Evolutionary conservation across 2,797 vertebrate species (phyloP).

Genomic region (Chiroxiphia lanceolata): DNA sequence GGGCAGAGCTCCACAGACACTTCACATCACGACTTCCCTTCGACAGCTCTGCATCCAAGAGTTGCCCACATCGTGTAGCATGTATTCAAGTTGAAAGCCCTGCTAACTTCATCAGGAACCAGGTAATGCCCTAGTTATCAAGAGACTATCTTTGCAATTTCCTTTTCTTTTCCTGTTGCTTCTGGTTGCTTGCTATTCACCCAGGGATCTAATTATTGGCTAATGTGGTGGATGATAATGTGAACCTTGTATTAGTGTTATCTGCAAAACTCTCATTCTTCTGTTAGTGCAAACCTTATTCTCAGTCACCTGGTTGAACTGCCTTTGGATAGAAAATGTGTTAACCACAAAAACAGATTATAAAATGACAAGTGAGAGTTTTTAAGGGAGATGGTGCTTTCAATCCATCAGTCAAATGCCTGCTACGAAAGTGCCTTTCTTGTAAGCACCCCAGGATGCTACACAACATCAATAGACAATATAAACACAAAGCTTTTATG

Average conservation of each 20-base stretch:
- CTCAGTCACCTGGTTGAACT: constrained; percentile 18
- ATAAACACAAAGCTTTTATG: constrained; percentile 55
- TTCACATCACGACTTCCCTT: constrained; percentile 48
- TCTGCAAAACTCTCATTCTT: constrained; percentile 11
- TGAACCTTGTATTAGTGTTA: constrained; percentile 2
- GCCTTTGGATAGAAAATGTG: constrained; percentile 26
- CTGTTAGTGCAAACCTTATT: neutral
- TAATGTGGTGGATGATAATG: neutral
- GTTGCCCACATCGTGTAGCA: neutral
- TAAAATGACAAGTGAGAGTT: neutral
- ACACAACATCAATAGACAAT: constrained; percentile 30
- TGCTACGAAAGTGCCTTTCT: constrained; percentile 40
- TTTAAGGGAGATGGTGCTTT: constrained; percentile 33
- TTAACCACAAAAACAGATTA: constrained; percentile 50
- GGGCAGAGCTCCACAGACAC: constrained; percentile 29
- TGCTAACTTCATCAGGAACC: neutral
- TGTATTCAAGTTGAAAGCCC: constrained; percentile 10
- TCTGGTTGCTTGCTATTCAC: neutral
- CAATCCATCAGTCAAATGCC: constrained; percentile 50
- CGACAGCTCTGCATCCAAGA: neutral
- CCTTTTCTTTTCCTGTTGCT: neutral
- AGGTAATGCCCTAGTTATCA: neutral
- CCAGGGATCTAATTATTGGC: neutral
- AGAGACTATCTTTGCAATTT: neutral
- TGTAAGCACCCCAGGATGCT: constrained; percentile 50